Conservation (phyloP, 2,888 invertebrate species). For the Agrotis clavis region DNA sequence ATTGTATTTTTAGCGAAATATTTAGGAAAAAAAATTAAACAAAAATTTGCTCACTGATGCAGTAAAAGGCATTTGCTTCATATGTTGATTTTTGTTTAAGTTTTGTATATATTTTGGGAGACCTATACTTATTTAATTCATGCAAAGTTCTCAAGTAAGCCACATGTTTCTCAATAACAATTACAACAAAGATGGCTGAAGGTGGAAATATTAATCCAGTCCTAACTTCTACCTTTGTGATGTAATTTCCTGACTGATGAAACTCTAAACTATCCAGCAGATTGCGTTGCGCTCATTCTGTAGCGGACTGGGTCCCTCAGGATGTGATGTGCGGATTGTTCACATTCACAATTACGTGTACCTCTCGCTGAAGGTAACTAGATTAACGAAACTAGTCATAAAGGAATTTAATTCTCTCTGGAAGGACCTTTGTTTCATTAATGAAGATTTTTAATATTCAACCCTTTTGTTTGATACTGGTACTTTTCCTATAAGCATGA, state of each 20-base stretch:
- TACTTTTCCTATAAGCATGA: too few relatives aligned
- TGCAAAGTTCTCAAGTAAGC: background rate
- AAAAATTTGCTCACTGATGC: background rate
- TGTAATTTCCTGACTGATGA: slow-evolving; percentile 54
- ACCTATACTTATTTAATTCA: too few relatives aligned
- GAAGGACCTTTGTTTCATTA: slow-evolving; percentile 3
- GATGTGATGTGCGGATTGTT: slow-evolving; percentile 37
- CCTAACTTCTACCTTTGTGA: slow-evolving; percentile 20
- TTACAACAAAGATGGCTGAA: background rate
- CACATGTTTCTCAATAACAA: background rate
- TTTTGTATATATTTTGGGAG: too few relatives aligned
- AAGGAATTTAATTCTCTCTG: slow-evolving; percentile 5
- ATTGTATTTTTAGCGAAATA: background rate
- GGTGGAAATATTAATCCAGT: slow-evolving; percentile 25
- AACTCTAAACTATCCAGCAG: slow-evolving; percentile 44
- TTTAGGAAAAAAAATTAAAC: background rate
- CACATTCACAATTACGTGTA: slow-evolving; percentile 35
- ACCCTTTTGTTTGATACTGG: too few relatives aligned
- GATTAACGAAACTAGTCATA: slow-evolving; percentile 32
- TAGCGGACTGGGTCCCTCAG: slow-evolving; percentile 23
- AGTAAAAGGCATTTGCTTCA: background rate
- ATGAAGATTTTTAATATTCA: background rate
- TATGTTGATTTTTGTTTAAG: too few relatives aligned
- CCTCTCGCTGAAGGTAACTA: background rate
- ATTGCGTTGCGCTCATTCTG: slow-evolving; percentile 43